Percentiles rank a stretch among this genome's conserved stretches.
phyloP scores from a whole-genome alignment of 2,797 vertebrate genomes.

The Neosalanx taihuensis region DNA sequence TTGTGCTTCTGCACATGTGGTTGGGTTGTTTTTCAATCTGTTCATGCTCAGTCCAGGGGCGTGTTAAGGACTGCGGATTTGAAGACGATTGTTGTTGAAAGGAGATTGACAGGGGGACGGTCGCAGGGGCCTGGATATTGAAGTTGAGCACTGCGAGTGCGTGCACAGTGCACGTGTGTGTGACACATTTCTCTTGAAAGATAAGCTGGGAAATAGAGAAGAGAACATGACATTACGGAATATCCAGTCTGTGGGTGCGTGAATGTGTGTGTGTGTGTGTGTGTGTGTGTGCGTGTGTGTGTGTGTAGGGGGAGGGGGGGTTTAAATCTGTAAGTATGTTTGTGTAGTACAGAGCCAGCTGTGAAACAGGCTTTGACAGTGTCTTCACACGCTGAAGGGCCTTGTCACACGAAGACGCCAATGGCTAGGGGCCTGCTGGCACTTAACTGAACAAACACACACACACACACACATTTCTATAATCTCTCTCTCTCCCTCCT shows the following conservation, averaged over 20 bases:
- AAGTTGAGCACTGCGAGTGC: too few relatives aligned
- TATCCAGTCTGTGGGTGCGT: background rate
- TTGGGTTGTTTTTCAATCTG: conserved; percentile 7
- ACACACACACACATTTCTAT: conserved; percentile 9
- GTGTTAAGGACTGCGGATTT: background rate
- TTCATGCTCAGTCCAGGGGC: conserved; percentile 3
- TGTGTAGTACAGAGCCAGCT: conserved; percentile 24
- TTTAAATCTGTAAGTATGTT: conserved; percentile 11
- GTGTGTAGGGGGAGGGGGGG: conserved; percentile 11
- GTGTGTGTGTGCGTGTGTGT: conserved; percentile 10
- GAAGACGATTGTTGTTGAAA: conserved; percentile 9
- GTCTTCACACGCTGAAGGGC: conserved; percentile 35
- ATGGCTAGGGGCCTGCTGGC: background rate
- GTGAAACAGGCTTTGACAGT: conserved; percentile 42
- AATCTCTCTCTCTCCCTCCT: background rate
- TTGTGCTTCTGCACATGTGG: conserved; percentile 1
- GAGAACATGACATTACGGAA: too few relatives aligned
- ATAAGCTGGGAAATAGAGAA: background rate
- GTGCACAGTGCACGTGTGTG: too few relatives aligned
- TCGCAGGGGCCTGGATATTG: too few relatives aligned
- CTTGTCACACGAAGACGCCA: conserved; percentile 28
- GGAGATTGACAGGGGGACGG: background rate
- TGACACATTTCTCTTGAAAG: too few relatives aligned
- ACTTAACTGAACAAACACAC: conserved; percentile 20
- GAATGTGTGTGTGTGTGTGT: conserved; percentile 1